A percentile compares a stretch with the other conserved stretches of the same genome.
These are phyloP conservation scores for Margarornis squamiger DNA, from an alignment of 2,797 vertebrate species.

Conservation along the genomic window DNA sequence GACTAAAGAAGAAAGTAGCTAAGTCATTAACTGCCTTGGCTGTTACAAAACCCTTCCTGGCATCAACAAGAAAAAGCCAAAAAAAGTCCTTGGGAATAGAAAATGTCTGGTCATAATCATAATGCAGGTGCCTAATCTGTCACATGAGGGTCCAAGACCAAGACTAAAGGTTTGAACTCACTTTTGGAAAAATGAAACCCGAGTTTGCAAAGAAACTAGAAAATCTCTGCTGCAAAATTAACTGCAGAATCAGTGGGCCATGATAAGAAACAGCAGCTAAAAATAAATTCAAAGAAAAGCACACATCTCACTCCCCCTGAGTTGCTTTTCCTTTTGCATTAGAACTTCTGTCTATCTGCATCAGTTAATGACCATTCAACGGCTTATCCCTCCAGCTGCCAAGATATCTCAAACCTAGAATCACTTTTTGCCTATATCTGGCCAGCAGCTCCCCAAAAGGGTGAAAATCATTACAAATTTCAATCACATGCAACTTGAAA, in stretches of 20 bases:
- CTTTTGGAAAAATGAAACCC: neutral
- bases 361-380: constrained; percentile 27
- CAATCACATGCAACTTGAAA: neutral
- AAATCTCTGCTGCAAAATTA: neutral
- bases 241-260: neutral
- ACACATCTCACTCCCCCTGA: neutral
- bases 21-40: neutral
- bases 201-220: neutral
- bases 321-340: neutral
- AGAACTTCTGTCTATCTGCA: neutral
- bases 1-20: neutral
- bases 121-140: neutral
- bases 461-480: neutral
- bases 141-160: neutral
- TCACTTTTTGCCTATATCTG: neutral
- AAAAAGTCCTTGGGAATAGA: neutral
- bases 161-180: neutral
- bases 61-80: neutral
- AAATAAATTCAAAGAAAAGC: constrained; percentile 13
- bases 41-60: neutral
- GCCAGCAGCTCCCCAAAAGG: neutral
- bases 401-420: neutral
- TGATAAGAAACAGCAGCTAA: neutral
- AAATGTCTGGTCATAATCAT: neutral
- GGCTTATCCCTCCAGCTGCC: constrained; percentile 22